Conservation (phyloP, 2,797 vertebrate genomes). For the Sternotherus odoratus region DNA sequence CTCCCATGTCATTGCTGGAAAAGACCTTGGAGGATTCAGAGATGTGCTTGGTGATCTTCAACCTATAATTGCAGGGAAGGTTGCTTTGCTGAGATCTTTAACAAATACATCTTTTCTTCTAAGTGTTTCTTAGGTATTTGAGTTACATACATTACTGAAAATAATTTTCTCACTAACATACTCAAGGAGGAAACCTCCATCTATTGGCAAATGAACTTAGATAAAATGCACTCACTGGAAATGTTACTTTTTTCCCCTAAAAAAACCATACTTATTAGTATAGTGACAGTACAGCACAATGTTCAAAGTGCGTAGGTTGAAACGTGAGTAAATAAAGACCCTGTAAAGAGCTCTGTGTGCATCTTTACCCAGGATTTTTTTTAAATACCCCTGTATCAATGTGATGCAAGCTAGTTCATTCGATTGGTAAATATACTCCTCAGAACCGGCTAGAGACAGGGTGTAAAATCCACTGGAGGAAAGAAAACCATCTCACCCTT, state of each 20-base stretch:
- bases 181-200: background rate
- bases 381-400: background rate
- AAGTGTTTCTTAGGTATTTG: accelerated
- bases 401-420: background rate
- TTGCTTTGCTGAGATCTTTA: background rate
- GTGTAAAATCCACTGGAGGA: background rate
- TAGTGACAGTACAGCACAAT: background rate
- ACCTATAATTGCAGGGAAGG: background rate
- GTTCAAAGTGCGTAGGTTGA: background rate
- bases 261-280: background rate
- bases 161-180: accelerated
- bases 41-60: background rate
- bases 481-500: background rate
- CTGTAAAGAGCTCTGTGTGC: background rate
- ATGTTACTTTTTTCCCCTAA: background rate
- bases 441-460: background rate
- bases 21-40: background rate
- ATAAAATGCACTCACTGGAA: background rate
- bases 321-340: background rate
- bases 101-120: background rate
- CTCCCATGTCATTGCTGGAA: background rate
- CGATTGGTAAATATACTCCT: background rate
- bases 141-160: background rate
- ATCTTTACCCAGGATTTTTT: background rate
- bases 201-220: background rate